Evolutionary conservation across 2,888 invertebrate species (phyloP), one percentile per base, ranked within the genome.

Genomic region (Boloria euphrosyne): DNA sequence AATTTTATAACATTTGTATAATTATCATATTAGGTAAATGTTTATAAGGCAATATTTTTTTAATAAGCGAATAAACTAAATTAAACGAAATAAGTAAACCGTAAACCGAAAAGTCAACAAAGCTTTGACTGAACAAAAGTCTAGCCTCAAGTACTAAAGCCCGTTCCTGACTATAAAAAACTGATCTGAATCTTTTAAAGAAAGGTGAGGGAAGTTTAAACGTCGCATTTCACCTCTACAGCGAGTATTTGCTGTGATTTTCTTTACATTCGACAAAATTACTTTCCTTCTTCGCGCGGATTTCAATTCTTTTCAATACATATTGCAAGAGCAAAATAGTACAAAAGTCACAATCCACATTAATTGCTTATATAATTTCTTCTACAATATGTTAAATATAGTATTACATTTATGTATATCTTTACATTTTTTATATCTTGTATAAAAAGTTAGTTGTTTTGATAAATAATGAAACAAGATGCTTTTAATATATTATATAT

Each of bases 181-280:
- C 44, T 65, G 52, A 65, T 51, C 27, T 52, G 58, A 65, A 59
- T 58, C 55, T 65, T 58, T 51, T 44, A 65, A 51, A 58, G 50
- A 50, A 49, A 51, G 63, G 55, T 57, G 49, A 49, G 59, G 47
- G 16, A 60, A 49, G 49, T 43, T 55, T 50, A 58, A 65, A 67
- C 55, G 55, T 63, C 46, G 59, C 59, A 60, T 63, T 60, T 60
- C 54, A 66, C 68, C 68, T 66, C 66, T 51, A 68, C 68, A 55
- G 66, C 68, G 55, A 60, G 60, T 68, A 53, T 66, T 68, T 63
- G 66, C 60, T 14, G 54, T 44, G 58, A 50, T 66, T 67, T 61
- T 65, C 65, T 68, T 61, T 57, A 62, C 68, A 65, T 64, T 64
- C 52, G 65, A 68, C 68, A 17, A 62, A 68, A 65, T 62, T 65